Evolutionary conservation across 2,113 vertebrate species (phyloP), one percentile per base, ranked within the genome.

Genomic region (Symphodus melops): DNA sequence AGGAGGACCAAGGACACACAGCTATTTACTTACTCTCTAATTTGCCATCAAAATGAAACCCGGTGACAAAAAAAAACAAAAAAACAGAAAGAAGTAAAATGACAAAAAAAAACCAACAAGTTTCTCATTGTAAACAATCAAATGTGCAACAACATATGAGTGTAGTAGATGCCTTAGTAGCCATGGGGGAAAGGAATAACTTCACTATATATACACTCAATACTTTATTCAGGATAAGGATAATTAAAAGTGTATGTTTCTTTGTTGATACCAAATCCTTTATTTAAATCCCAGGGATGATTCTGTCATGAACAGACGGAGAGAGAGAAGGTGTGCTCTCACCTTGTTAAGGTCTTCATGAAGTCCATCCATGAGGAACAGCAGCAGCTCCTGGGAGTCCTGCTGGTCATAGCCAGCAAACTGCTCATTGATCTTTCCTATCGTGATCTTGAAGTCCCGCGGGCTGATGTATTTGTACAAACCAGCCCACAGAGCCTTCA

Each of bases 271-370:
- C 12, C 42, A 44, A 5, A 44, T 17, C 46, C 7, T 16, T 17
- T 48, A 16, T 17, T 48, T 48, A 48, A 7, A n/a, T 1, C 56
- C n/a, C 28, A 37, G 4, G 28, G 14, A 14, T 56, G n/a, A 13
- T 25, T 33, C 13, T 23, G 25, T 17, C 25, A 36, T 54, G 10
- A 41, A 19, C 5, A 33, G 28, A 9, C 1, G 19, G n/a, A n/a
- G n/a, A n/a, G n/a, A 9, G 46, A 68, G 33, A 21, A 65, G 62
- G 39, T 56, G 23, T 55, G 46, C 2, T 20, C 88, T 91, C 95
- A 99, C 98, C 95, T 98, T 98, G 91, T 99, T 99, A 58, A 99
- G 95, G 82, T 99, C 98, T 90, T 99, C 98, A 1, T 99, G 98
- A 49, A 99, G 95, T 52, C 98, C 97, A 25, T 99, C 98, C 97